A percentile compares a stretch with the other conserved stretches of the same genome.
phyloP scores from a whole-genome alignment of 2,797 vertebrate species.

The Karalla daura region DNA sequence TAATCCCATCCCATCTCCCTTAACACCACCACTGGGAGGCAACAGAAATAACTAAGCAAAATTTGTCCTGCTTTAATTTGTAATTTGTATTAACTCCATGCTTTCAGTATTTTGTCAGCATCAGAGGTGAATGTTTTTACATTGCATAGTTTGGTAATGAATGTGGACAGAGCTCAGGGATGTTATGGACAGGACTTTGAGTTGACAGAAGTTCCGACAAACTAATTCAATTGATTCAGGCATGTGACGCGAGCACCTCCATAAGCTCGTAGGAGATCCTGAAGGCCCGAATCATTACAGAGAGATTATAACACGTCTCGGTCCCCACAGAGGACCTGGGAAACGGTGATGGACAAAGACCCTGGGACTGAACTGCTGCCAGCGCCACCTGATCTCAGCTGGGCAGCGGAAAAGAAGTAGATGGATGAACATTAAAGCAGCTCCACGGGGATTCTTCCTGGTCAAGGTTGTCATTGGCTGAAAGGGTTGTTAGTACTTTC shows the following conservation, averaged over 20 bases:
- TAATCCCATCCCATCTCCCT: not conserved
- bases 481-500: no score
- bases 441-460: not conserved
- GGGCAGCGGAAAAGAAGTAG: not conserved
- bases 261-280: not conserved
- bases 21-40: not conserved
- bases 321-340: not conserved
- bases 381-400: not conserved
- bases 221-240: not conserved
- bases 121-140: not conserved
- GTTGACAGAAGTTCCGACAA: no score
- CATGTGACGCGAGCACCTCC: not conserved
- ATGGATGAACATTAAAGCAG: not conserved
- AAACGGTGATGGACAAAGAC: not conserved
- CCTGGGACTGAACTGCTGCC: not conserved
- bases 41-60: no score
- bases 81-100: not conserved
- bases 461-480: no score
- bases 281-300: not conserved
- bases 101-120: not conserved
- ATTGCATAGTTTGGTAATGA: not conserved
- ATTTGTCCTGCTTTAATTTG: no score
- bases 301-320: not conserved
- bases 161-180: not conserved
- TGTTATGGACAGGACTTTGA: no score